Base-by-base conservation (phyloP, 2,797 vertebrate species). In the Etheostoma nigrum region DNA sequence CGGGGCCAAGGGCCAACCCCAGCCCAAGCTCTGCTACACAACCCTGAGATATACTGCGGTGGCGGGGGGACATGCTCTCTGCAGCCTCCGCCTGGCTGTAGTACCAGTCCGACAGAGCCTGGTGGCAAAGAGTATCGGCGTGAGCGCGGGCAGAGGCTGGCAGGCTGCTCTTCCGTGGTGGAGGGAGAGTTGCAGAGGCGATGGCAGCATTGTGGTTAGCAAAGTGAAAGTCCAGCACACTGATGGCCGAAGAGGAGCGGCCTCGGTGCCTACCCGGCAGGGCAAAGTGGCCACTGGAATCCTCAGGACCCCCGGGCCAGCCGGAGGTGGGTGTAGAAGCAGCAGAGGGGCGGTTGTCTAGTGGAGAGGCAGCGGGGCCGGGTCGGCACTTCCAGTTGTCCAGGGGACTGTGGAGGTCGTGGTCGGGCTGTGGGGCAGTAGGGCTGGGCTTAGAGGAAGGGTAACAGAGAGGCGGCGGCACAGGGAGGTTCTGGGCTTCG, bases 61-160 rank as follows among this genome's bases (percentile, higher is more conserved):
- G 95, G 36, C 95, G 94, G 19, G 96, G 94, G 0, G 96, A 91
- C 92, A 96, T 90, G 64, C 72, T 76, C 55, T 95, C 94, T 1
- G 93, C 93, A 0, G 95, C 85, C 60, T 92, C 83, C 4, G 95
- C 94, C 89, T 96, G 97, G 92, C 94, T 96, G 54, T 96, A 95
- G 88, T 97, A 96, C 98, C 97, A 99, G 87, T 97, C 95, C 0
- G 96, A 96, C 88, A 98, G 93, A 5, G 96, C 96, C 88, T 95
- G 97, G 72, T 97, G 97, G 90, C 96, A 96, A 58, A 96, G 94
- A 55, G 79, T 48, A 19, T 97, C 95, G 25, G 94, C 86, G 11
- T 76, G 82, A 11, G 79, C 42, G 1, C 76, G 74, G 9, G 78
- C 27, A 2, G 85, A 78, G 9, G 81, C 75, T 0, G 88, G 87